Percentiles rank a stretch among this genome's conserved stretches.
Conservation (phyloP, 2,888 invertebrate genomes). For the Mythimna albipuncta region DNA sequence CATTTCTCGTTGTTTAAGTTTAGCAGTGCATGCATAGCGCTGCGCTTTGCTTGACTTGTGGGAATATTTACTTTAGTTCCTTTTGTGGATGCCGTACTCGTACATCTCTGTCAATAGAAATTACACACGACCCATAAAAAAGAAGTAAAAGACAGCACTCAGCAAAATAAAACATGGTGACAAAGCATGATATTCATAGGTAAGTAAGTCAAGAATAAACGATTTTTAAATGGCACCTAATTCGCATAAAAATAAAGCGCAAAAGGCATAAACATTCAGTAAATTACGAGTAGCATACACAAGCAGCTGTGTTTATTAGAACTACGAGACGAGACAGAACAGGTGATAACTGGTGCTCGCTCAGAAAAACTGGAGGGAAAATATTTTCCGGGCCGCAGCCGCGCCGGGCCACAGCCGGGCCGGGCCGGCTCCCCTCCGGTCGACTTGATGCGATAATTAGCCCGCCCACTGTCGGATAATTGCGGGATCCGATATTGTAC, state of each 20-base stretch:
- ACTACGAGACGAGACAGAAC: conserved; percentile 29
- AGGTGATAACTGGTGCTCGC: conserved; percentile 38
- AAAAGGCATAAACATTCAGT: conserved; percentile 9
- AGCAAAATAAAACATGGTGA: neutral
- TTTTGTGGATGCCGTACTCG: neutral
- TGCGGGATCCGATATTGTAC: conserved; percentile 74
- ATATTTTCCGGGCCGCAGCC: conserved; percentile 36
- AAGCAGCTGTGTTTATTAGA: conserved; percentile 44
- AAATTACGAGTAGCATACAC: conserved; percentile 27
- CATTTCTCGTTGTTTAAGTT: conserved; percentile 71
- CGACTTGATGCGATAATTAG: conserved; percentile 78
- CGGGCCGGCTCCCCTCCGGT: conserved; percentile 50
- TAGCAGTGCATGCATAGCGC: conserved; percentile 28
- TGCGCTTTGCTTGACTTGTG: conserved; percentile 48
- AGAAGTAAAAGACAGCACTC: neutral
- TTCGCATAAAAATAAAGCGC: conserved; percentile 16
- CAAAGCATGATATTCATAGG: neutral
- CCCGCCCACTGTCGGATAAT: conserved; percentile 73
- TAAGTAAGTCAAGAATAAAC: neutral
- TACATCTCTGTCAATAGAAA: neutral
- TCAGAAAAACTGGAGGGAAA: conserved; percentile 47
- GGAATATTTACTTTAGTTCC: conserved; percentile 13
- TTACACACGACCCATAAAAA: neutral
- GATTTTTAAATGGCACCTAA: neutral
- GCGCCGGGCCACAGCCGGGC: conserved; percentile 21